Base-by-base conservation (phyloP, 2,113 vertebrate genomes). In the Eulemur macaco region DNA sequence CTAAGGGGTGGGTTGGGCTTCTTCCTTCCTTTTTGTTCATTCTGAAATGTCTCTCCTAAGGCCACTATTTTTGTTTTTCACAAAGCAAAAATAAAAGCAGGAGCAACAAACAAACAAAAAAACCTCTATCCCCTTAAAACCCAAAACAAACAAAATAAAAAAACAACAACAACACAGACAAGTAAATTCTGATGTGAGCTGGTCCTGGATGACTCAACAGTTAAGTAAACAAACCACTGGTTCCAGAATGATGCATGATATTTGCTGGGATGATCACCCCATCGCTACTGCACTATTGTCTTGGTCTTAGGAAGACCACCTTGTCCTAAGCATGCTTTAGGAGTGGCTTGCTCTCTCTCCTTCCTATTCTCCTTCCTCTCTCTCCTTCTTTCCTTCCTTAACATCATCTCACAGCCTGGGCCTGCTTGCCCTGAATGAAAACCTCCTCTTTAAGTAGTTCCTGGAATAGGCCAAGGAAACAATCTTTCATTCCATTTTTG, bases 31-130 rank as follows among this genome's bases (percentile, higher is more conserved):
- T 31, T 86, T 92, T 63, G 39, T 94, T 95, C 45, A 25, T 68
- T 91, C 78, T 87, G 58, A 91, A 96, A 95, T 69, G 23, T 93
- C n/a, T 63, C 66, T 68, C 52, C 42, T 58, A 42, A 34, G 60
- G 56, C 20, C 45, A 54, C 15, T 13, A 50, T 42, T 27, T 81
- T 68, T 84, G 58, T 89, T 91, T 94, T 80, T 37, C 50, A 60
- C n/a, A 80, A 94, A 88, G 84, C 37, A 76, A 95, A 94, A 96
- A 6, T 47, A 76, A 63, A 95, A 87, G 85, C 39, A 74, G 42
- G 23, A 85, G 23, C 45, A 58, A 64, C 25, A 64, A 42, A 47
- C 15, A 60, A 60, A 85, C 50, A 63, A 64, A 74, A 77, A 63
- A 18, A 8, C 5, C 15, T 12, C 15, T 12, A 54, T 21, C 52